Percentiles rank a stretch among this genome's conserved stretches.
These are phyloP conservation scores for Lasioglossum baleicum DNA, from an alignment of 1,140 invertebrate genomes.

Conservation along the genomic window DNA sequence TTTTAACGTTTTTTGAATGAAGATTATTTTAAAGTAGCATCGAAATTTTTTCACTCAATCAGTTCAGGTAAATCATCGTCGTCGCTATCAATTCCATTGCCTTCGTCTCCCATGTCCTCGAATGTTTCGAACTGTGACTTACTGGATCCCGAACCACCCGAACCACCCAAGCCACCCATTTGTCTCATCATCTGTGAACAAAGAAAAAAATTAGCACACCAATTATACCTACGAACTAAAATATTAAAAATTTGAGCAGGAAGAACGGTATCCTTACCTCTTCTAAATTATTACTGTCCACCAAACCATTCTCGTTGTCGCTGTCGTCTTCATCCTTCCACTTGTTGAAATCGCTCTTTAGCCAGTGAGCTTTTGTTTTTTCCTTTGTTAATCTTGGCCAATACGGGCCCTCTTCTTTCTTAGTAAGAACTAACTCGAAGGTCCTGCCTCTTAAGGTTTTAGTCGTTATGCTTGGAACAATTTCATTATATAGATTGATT, in stretches of 20 bases:
- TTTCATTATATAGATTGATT: slow-evolving; percentile 90
- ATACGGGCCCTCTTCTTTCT: slow-evolving; percentile 88
- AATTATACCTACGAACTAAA: neutral
- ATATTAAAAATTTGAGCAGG: neutral
- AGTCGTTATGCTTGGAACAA: slow-evolving; percentile 89
- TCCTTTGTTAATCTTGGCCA: slow-evolving; percentile 94
- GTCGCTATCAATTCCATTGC: slow-evolving; percentile 79
- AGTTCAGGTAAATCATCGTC: slow-evolving; percentile 82
- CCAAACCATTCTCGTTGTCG: slow-evolving; percentile 82
- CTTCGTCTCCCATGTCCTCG: slow-evolving; percentile 74
- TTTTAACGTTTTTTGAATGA: slow-evolving; percentile 59
- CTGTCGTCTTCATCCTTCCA: slow-evolving; percentile 97
- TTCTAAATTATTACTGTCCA: slow-evolving; percentile 80
- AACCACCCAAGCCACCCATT: slow-evolving; percentile 80
- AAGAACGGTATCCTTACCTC: slow-evolving; percentile 77
- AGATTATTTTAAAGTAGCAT: slow-evolving; percentile 56
- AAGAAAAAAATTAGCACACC: neutral
- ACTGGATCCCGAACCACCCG: slow-evolving; percentile 55
- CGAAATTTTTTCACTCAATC: slow-evolving; percentile 73
- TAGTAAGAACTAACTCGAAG: slow-evolving; percentile 81
- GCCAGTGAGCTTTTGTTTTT: slow-evolving; percentile 95
- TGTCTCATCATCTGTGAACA: slow-evolving; percentile 81
- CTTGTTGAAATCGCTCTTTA: slow-evolving; percentile 98
- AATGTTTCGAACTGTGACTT: slow-evolving; percentile 79
- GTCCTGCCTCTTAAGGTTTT: slow-evolving; percentile 82